Percentiles rank a stretch among this genome's conserved stretches.
These are phyloP conservation scores for Contarinia nasturtii DNA, from an alignment of 1,140 invertebrate genomes.

Conservation along the genomic window DNA sequence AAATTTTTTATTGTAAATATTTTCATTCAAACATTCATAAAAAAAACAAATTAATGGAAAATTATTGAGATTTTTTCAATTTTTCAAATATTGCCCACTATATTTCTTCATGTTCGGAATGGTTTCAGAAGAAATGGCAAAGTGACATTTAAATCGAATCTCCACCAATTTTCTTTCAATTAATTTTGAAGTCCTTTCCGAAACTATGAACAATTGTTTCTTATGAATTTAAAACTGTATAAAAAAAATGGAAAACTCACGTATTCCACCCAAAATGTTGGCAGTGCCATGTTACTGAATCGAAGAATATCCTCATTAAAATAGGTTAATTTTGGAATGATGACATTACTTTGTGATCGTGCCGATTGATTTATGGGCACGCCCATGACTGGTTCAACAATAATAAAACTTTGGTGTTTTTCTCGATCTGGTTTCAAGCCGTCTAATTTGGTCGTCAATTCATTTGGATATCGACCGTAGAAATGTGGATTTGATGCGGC, in stretches of 20 bases:
- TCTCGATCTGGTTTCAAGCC: constrained; percentile 32
- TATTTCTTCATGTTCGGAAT: no score
- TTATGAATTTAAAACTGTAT: no score
- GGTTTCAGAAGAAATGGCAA: no score
- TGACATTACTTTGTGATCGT: constrained; percentile 3
- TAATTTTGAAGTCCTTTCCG: no score
- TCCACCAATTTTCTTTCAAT: no score
- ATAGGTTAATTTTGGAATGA: constrained; percentile 24
- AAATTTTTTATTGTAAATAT: no score
- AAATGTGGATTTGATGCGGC: constrained; percentile 46
- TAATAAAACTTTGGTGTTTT: constrained; percentile 34
- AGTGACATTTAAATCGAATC: no score
- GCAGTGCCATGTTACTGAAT: constrained; percentile 32
- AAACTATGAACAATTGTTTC: no score
- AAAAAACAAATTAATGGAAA: no score
- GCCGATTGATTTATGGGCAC: constrained; percentile 2
- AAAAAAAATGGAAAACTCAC: constrained; percentile 25
- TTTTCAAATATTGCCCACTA: no score
- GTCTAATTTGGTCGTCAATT: constrained; percentile 24
- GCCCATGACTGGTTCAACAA: constrained; percentile 28
- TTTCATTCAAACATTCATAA: no score
- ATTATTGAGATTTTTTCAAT: no score
- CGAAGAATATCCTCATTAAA: constrained; percentile 23
- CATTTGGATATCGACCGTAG: constrained; percentile 28
- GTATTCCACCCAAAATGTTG: constrained; percentile 41